Evolutionary conservation across 1,140 invertebrate genomes (phyloP).

Genomic region (Bradynema listronoti): DNA sequence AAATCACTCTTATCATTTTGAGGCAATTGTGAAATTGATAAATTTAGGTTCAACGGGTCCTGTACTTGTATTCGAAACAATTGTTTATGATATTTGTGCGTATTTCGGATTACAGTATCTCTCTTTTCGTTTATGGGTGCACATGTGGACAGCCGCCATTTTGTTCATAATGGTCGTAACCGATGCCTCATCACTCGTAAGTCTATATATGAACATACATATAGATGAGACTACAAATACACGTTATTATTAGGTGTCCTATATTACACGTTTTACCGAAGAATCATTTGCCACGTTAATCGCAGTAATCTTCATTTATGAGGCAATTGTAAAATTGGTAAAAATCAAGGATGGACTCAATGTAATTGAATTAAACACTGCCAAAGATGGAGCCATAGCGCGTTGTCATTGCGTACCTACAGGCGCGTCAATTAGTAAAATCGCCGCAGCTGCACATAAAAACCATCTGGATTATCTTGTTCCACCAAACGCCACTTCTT

Average conservation of each 20-base stretch:
- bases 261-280: conserved; percentile 96
- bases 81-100: conserved; percentile 85
- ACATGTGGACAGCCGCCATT: conserved; percentile 82
- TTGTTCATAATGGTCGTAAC: conserved; percentile 81
- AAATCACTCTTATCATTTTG: too few species aligned
- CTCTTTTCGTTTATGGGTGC: conserved; percentile 87
- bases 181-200: conserved; percentile 78
- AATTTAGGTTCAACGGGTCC: conserved; percentile 79
- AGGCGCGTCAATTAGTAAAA: conserved; percentile 23
- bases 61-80: conserved; percentile 94
- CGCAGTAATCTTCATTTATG: conserved; percentile 96
- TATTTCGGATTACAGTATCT: conserved; percentile 69
- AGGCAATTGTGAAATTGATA: too few species aligned
- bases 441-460: conserved; percentile 32
- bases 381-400: neutral
- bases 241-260: conserved; percentile 74
- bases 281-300: conserved; percentile 98
- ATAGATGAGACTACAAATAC: too few species aligned
- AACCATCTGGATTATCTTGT: conserved; percentile 32
- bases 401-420: conserved; percentile 28
- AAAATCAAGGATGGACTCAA: conserved; percentile 46
- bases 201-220: too few species aligned
- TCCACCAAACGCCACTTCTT: conserved; percentile 8
- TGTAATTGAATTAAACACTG: conserved; percentile 29
- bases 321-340: conserved; percentile 68